Evolutionary conservation across 2,888 invertebrate genomes (phyloP), one percentile per base, ranked within the genome.

Genomic region (Lycaena phlaeas): DNA sequence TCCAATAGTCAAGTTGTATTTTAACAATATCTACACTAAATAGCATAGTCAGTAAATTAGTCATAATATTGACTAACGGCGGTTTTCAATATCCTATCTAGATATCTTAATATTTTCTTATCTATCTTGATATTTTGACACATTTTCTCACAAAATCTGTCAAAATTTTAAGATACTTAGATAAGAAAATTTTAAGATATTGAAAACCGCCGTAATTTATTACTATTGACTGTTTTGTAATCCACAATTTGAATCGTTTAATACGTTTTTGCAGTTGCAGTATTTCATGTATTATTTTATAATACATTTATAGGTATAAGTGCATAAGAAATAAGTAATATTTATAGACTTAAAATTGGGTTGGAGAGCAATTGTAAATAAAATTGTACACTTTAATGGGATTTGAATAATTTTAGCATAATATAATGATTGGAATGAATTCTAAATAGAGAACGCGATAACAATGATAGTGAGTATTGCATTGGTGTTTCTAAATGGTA

Each of bases 321-420:
- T 22, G 4, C 5, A 6, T 34, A 34, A 34, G 11, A 18, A 9
- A 22, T 34, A 34, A 34, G 34, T 18, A 18, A 34, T 18, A 34
- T 17, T 34, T 11, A 34, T 34, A 34, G 18, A 34, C 9, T 18
- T 53, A 53, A 52, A 45, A 46, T 54, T 36, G 44, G 49, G 43
- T 46, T 43, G 46, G 44, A 48, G 57, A 55, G 48, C 38, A 28
- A 50, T 43, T 61, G 59, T 59, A 77, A 68, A 77, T 76, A 64
- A 68, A 70, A 67, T 52, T 64, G 64, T 70, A 66, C 57, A 59
- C 54, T 49, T 55, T 53, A 48, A 49, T 46, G 49, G 50, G 48
- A 54, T 54, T 54, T 53, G 50, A 50, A 50, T 58, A 61, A 51
- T 51, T 48, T 46, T 67, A 66, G 60, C 58, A 48, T 67, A 64